Conservation (phyloP, 2,113 vertebrate species). For the Phodopus roborovskii region DNA sequence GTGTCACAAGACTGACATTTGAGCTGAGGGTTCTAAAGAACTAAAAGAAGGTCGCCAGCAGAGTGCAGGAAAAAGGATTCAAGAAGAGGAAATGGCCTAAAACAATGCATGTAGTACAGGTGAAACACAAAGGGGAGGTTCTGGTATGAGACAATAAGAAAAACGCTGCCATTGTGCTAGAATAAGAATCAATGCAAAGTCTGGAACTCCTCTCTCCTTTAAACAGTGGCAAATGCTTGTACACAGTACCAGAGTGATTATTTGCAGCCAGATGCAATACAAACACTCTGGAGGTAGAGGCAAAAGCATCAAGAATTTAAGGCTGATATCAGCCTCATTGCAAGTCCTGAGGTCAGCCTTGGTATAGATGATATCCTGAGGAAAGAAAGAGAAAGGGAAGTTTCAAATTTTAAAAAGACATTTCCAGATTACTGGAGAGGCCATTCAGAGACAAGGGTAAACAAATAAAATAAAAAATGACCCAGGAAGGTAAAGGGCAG, state of each 20-base stretch:
- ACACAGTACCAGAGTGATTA: background rate
- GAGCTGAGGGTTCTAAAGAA: conserved; percentile 12
- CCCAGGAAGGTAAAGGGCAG: background rate
- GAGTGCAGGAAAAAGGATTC: background rate
- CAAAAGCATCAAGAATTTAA: background rate
- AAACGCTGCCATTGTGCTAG: background rate
- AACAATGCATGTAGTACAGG: background rate
- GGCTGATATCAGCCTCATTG: background rate
- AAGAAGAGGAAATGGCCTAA: background rate
- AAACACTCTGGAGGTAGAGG: background rate
- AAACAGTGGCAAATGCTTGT: background rate
- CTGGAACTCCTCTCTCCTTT: background rate
- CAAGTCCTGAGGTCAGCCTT: background rate
- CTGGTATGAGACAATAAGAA: background rate
- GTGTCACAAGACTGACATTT: conserved; percentile 1
- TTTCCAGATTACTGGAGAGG: background rate
- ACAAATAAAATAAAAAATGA: background rate
- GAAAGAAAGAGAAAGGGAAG: background rate
- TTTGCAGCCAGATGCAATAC: background rate
- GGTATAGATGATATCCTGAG: background rate
- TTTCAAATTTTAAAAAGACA: background rate
- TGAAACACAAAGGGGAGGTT: background rate
- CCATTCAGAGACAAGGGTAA: background rate
- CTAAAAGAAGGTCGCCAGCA: background rate
- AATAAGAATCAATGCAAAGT: background rate